Conservation (phyloP, 2,888 invertebrate genomes). For the Pasiphila rectangulata region DNA sequence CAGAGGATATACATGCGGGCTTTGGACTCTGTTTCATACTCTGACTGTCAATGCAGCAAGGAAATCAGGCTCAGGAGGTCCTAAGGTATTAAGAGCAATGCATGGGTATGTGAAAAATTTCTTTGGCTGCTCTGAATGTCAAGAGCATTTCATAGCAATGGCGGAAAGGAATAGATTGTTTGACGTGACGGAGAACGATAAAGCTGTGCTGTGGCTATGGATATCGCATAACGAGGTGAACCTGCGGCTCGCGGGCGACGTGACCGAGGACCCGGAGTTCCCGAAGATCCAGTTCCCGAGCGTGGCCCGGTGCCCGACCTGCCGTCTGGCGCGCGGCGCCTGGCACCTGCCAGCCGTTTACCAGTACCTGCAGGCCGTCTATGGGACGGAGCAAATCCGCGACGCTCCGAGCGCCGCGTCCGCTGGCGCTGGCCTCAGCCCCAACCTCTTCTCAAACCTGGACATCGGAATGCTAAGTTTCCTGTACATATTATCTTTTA, state of each 20-base stretch:
- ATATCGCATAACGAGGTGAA: conserved; percentile 96
- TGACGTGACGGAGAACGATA: conserved; percentile 85
- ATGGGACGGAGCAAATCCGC: conserved; percentile 58
- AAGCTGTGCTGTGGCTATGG: conserved; percentile 96
- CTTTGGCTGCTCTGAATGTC: conserved; percentile 96
- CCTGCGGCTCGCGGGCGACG: conserved; percentile 89
- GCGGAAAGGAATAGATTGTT: conserved; percentile 85
- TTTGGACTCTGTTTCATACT: conserved; percentile 97
- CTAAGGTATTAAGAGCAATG: conserved; percentile 89
- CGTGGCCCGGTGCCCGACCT: conserved; percentile 83
- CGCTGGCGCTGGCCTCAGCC: conserved; percentile 33
- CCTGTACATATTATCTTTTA: conserved; percentile 86
- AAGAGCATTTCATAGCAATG: conserved; percentile 94
- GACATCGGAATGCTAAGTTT: conserved; percentile 89
- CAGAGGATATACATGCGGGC: conserved; percentile 95
- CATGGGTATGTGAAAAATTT: conserved; percentile 94
- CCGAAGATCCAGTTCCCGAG: conserved; percentile 95
- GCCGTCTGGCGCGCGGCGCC: conserved; percentile 78
- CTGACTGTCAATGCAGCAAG: conserved; percentile 89
- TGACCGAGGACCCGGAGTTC: conserved; percentile 93
- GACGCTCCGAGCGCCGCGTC: conserved; percentile 45
- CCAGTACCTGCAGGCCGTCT: conserved; percentile 80
- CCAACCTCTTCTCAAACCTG: conserved; percentile 82
- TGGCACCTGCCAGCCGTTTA: conserved; percentile 85
- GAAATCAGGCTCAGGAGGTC: conserved; percentile 76